Percentiles rank a stretch among this genome's conserved stretches.
Evolutionary conservation across 1,140 invertebrate genomes (phyloP).

Genomic region (Idris sp.): DNA sequence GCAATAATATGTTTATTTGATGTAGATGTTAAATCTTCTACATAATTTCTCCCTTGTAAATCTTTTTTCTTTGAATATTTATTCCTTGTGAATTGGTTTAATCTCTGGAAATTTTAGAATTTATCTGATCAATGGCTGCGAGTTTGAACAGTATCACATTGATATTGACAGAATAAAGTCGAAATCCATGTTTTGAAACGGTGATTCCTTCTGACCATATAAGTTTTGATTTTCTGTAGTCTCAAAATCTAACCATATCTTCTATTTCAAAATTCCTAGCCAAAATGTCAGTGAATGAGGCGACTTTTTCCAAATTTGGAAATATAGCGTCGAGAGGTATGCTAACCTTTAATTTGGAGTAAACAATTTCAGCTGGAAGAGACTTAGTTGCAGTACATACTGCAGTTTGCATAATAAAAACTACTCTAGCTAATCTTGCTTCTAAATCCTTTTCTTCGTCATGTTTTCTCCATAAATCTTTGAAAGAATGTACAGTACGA

Average conservation of each 20-base stretch:
- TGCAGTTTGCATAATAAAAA: slow-evolving; percentile 1
- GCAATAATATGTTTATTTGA: no score
- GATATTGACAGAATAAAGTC: neutral
- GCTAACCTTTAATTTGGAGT: neutral
- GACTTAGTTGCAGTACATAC: neutral
- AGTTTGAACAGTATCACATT: no score
- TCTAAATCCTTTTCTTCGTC: neutral
- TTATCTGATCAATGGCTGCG: no score
- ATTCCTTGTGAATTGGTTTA: no score
- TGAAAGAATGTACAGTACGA: slow-evolving; percentile 4
- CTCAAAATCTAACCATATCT: neutral
- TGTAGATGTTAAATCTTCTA: no score
- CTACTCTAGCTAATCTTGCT: neutral
- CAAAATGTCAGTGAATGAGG: neutral
- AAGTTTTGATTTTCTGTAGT: slow-evolving; percentile 1
- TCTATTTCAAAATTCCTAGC: neutral
- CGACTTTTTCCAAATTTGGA: neutral
- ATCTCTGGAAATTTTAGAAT: no score
- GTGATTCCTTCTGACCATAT: slow-evolving; percentile 2
- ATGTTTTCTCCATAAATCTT: slow-evolving; percentile 1
- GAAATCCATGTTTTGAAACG: neutral
- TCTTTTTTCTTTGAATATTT: no score
- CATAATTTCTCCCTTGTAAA: no score
- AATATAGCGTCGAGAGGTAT: neutral
- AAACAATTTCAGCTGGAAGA: neutral